Evolutionary conservation across 2,888 invertebrate genomes (phyloP), one percentile per base, ranked within the genome.

Genomic region (Pseudoips prasinana): DNA sequence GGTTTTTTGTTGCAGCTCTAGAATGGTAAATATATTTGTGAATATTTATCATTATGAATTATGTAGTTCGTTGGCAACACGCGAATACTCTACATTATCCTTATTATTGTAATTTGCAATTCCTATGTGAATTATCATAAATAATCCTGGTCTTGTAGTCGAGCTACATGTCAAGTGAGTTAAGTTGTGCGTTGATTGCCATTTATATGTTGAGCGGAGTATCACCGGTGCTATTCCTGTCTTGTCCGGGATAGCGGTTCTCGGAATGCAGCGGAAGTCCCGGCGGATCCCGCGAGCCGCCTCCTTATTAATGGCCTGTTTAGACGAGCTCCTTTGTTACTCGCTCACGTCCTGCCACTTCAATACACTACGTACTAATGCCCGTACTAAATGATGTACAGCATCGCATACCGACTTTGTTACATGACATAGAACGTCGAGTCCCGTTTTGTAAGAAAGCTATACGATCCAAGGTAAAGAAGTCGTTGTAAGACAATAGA

Each of bases 291-390:
- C 69, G 70, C 70, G 71, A 74, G 72, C 81, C 82, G 78, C 74
- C 82, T 81, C 84, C 82, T 84, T 87, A 85, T 86, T 86, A 86
- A 87, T 87, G 86, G 73, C 79, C 84, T 85, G 85, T 84, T 87
- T 87, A 85, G 79, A 80, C 80, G 73, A 70, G 75, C 79, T 80
- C 80, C 82, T 86, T 87, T 83, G 85, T 86, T 81, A 80, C 78
- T 76, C 69, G 71, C 78, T 78, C 84, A 80, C 84, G 80, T 81
- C 79, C 76, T 73, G 73, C 73, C 76, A 77, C 78, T 74, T 73
- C 61, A 73, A 48, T 59, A 56, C 64, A 41, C 54, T 53, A 59
- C 60, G 55, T 55, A 59, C 52, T 47, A 50, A 57, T 51, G 46
- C 38, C 49, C 42, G 34, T 54, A 50, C 46, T 48, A 38, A 46